A percentile compares a stretch with the other conserved stretches of the same genome.
Conservation (phyloP, 2,113 vertebrate species). For the Azemiops feae region DNA sequence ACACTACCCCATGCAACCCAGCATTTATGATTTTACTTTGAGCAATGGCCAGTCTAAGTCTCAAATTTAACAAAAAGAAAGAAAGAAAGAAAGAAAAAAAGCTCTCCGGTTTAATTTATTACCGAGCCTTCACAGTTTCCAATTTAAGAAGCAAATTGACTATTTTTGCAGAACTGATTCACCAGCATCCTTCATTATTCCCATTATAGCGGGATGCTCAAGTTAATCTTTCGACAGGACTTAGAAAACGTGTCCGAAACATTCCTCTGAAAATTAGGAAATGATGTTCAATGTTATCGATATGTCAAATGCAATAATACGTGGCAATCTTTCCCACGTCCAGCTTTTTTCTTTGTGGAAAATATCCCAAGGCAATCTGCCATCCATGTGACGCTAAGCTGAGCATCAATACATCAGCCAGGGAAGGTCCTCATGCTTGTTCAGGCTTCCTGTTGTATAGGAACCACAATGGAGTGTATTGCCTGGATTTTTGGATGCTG, state of each 20-base stretch:
- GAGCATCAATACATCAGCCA: conserved; percentile 53
- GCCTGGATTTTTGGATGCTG: neutral
- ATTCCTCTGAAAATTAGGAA: conserved; percentile 53
- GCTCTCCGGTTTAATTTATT: conserved; percentile 15
- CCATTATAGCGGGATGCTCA: conserved; percentile 23
- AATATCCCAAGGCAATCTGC: conserved; percentile 51
- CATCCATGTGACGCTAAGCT: conserved; percentile 58
- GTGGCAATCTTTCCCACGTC: conserved; percentile 54
- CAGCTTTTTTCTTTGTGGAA: conserved; percentile 33
- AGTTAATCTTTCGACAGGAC: conserved; percentile 44
- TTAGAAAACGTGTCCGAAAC: conserved; percentile 38
- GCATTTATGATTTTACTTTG: conserved; percentile 33
- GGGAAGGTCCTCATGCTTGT: conserved; percentile 27
- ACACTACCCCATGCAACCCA: conserved; percentile 14
- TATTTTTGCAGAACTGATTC: conserved; percentile 19
- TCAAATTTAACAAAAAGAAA: conserved; percentile 35
- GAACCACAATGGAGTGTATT: neutral
- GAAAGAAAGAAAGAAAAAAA: conserved; percentile 5
- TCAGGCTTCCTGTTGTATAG: conserved; percentile 35
- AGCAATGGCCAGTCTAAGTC: conserved; percentile 29
- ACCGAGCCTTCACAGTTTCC: conserved; percentile 23
- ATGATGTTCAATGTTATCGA: conserved; percentile 52
- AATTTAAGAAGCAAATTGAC: conserved; percentile 31
- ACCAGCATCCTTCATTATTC: conserved; percentile 22
- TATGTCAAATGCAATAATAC: conserved; percentile 58